Percentiles rank a stretch among this genome's conserved stretches.
Conservation (phyloP, 2,888 invertebrate species). For the Apodemia mormo region DNA sequence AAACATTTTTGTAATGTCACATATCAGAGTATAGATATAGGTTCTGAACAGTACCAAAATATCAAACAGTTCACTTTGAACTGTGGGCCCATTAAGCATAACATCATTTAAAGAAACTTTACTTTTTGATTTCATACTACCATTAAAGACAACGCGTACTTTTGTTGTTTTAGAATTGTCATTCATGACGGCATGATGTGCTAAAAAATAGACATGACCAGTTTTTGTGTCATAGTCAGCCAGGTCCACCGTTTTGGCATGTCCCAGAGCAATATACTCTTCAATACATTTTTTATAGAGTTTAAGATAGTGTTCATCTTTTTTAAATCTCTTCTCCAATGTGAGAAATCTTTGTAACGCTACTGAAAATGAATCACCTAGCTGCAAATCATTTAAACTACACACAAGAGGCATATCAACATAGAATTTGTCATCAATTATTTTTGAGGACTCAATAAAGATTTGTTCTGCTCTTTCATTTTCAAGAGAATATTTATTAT, state of each 20-base stretch:
- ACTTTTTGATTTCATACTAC: too few relatives aligned
- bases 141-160: too few relatives aligned
- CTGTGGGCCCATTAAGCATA: slow-evolving; percentile 28
- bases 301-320: background rate
- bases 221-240: too few relatives aligned
- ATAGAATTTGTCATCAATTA: background rate
- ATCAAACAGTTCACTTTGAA: slow-evolving; percentile 26
- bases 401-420: background rate
- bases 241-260: too few relatives aligned
- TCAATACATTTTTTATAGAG: slow-evolving; percentile 24
- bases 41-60: slow-evolving; percentile 12
- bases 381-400: slow-evolving; percentile 24
- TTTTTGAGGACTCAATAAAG: background rate
- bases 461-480: background rate
- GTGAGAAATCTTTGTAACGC: slow-evolving; percentile 31
- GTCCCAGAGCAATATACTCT: too few relatives aligned
- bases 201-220: too few relatives aligned
- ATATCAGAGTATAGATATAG: background rate
- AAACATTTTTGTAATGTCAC: background rate
- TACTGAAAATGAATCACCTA: slow-evolving; percentile 32
- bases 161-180: too few relatives aligned
- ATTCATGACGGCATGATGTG: too few relatives aligned
- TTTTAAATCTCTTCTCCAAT: background rate
- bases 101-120: slow-evolving; percentile 19
- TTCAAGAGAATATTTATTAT: background rate